phyloP scores from a whole-genome alignment of 1,140 invertebrate genomes.

The Saccostrea echinata region DNA sequence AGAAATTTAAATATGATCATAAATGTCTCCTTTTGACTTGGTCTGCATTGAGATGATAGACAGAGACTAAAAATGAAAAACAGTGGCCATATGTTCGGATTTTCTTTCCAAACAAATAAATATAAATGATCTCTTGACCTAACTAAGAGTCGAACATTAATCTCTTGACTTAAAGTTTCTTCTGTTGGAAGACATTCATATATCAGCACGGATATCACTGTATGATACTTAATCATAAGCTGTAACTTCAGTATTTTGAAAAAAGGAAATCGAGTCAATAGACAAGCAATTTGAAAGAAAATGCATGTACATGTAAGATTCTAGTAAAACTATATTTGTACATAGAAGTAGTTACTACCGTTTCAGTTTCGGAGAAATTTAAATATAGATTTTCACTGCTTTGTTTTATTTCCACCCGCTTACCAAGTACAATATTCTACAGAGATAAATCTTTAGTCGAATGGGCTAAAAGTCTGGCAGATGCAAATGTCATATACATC shows the following conservation, averaged over 20 bases:
- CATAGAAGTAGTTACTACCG: not conserved
- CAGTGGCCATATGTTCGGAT: slow-evolving; percentile 6
- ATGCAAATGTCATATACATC: not conserved
- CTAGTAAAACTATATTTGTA: not conserved
- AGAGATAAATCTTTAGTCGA: not conserved
- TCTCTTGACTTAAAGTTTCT: not conserved
- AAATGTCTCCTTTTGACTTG: slow-evolving; percentile 16
- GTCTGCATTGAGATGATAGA: slow-evolving; percentile 3
- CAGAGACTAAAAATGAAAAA: not conserved
- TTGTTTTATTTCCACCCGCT: not conserved
- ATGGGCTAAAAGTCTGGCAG: not conserved
- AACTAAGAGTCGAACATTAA: not conserved
- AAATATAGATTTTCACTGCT: not conserved
- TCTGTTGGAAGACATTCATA: not conserved
- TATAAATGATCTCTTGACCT: not conserved
- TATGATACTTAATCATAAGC: too few species aligned
- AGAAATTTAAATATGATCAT: not conserved
- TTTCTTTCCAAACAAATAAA: not conserved
- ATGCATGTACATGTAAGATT: not conserved
- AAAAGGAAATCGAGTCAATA: not conserved
- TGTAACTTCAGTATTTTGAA: not conserved
- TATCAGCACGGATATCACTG: not conserved
- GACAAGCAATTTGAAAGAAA: not conserved
- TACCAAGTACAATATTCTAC: not conserved
- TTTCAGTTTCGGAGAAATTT: not conserved